Evolutionary conservation across 1,140 invertebrate species (phyloP), one percentile per base, ranked within the genome.

Genomic region (Achatina immaculata): DNA sequence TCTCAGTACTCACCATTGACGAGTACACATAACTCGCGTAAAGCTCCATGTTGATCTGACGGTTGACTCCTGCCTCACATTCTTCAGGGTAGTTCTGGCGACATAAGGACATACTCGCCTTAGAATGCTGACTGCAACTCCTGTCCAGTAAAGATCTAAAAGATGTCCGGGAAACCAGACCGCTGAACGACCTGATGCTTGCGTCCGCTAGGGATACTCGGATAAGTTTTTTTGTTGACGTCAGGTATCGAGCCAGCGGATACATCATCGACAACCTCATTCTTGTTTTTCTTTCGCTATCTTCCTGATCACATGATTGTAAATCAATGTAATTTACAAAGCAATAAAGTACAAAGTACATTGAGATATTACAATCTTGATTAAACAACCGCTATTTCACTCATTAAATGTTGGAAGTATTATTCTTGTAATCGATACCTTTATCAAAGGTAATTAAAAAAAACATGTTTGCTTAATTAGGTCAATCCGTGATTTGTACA

Each of bases 11-110:
- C 91, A 96, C 95, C 95, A 97, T 95, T 40, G 95, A 94, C 88
- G 95, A 90, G 90, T 97, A 97, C 48, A 94, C 93, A 90, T 97
- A 96, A 89, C 94, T 94, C 0, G 96, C 95, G 84, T 95, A 94
- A 1, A 97, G 88, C 90, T 97, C 96, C 92, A 96, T 90, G 90
- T 96, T 97, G 84, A 97, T 96, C 90, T 97, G 96, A 78, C 95
- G 94, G 89, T 97, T 97, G 55, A 97, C 93, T 28, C 92, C 94
- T 43, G 93, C 92, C 91, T 97, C 96, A 85, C 94, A 94, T 79
- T 95, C 95, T 66, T 92, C 90, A 81, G 94, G 92, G 89, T 94
- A 97, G 91, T 96, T 96, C 90, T 96, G 95, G 38, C 95, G 92
- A 69, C 90, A 81, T 43, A 62, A 68, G 19, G 78, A 80, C 68